Conservation (phyloP, 2,113 vertebrate species). For the Patagioenas fasciata region DNA sequence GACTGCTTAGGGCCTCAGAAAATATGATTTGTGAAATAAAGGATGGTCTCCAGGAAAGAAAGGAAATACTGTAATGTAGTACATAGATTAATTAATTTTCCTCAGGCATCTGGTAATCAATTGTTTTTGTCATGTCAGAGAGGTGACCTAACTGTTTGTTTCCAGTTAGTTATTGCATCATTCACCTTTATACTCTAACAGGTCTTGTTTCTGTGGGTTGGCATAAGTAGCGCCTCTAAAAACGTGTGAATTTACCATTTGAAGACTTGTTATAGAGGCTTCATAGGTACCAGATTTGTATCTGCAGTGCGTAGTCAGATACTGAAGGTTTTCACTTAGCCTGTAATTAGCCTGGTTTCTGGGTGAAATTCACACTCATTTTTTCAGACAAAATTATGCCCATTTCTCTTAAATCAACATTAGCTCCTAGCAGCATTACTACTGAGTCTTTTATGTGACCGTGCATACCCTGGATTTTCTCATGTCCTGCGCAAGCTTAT, state of each 20-base stretch:
- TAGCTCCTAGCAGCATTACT: neutral
- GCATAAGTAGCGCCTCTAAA: neutral
- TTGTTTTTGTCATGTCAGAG: neutral
- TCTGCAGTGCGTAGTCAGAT: neutral
- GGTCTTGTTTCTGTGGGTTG: neutral
- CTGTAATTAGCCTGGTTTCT: conserved; percentile 29
- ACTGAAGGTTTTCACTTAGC: neutral
- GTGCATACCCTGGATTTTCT: neutral
- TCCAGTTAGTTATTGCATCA: neutral
- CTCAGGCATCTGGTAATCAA: neutral
- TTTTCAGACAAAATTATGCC: neutral
- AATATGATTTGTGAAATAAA: conserved; percentile 37
- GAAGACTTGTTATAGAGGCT: neutral
- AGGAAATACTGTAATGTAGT: neutral
- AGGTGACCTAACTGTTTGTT: neutral
- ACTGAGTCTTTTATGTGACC: neutral
- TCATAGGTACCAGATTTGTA: neutral
- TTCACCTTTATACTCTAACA: neutral
- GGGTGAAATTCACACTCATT: neutral
- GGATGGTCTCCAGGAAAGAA: conserved; percentile 12
- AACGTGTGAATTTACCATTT: neutral
- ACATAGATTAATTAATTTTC: neutral
- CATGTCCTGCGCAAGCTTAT: neutral
- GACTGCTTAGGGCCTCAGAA: conserved; percentile 9
- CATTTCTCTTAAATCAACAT: neutral